Base-by-base conservation (phyloP, 2,888 invertebrate genomes). In the Bombyx huttoni region DNA sequence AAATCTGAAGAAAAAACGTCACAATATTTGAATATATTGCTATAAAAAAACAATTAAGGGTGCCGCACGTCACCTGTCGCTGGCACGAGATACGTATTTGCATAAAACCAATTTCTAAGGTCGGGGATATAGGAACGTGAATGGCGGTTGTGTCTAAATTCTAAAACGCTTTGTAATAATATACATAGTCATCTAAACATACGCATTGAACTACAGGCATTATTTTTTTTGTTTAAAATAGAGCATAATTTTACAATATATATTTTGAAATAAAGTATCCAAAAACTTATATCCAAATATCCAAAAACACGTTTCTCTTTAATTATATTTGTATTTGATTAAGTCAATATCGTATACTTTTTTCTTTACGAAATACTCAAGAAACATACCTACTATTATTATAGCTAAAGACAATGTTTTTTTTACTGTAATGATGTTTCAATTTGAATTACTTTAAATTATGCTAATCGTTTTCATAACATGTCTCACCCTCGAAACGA, bases 11-110 rank as follows among this genome's bases (percentile, higher is more conserved):
- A 81, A 86, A 77, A 85, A 86, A 77, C 78, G 73, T 84, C 86
- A 85, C 75, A 84, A 87, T 84, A 88, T 88, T 88, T 88, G 83
- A 88, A 87, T 88, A 24, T 24, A 87, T 85, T 81, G 76, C 77
- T 75, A 86, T 76, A 87, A 87, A 84, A 40, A 87, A 88, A 88
- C 81, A 88, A 87, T 87, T 85, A 86, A 82, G 84, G 78, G 79
- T 77, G 81, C 83, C 87, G 81, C 81, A 64, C 77, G 73, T 86
- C 88, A 87, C 87, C 87, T 87, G 88, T 88, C 84, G 83, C 73
- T 67, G 73, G 81, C 84, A 84, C 84, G 84, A 81, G 84, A 81
- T 76, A 78, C 71, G 57, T 83, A 88, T 88, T 87, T 84, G 83
- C 87, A 88, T 88, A 85, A 80, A 75, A 81, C 76, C 67, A 67